A percentile compares a stretch with the other conserved stretches of the same genome.
Conservation (phyloP, 2,888 invertebrate species). For the Ypsolopha scabrella region DNA sequence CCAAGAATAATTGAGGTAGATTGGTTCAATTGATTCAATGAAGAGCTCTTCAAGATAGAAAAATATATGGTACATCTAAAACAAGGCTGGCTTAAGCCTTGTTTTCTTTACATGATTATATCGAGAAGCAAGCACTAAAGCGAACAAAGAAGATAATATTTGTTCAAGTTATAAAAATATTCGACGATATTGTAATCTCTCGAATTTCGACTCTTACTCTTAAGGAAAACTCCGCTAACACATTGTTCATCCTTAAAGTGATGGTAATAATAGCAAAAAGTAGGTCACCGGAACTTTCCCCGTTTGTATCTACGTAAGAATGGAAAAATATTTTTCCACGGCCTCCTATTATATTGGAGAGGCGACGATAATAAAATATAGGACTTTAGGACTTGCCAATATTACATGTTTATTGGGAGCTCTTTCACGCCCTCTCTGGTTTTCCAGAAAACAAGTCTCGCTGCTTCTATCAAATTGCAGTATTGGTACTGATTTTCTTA, state of each 20-base stretch:
- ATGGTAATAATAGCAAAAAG: no score
- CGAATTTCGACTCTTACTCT: no score
- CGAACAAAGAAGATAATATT: constrained; percentile 15
- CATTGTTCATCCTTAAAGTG: no score
- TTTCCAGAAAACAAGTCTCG: no score
- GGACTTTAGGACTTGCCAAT: background rate
- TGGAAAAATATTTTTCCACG: constrained; percentile 5
- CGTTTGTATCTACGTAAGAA: no score
- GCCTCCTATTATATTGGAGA: constrained; percentile 13
- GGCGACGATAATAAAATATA: constrained; percentile 14
- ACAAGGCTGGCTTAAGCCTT: constrained; percentile 7
- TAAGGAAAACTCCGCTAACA: no score
- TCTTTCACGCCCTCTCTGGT: no score
- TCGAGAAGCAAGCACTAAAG: constrained; percentile 8
- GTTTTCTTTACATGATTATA: constrained; percentile 1
- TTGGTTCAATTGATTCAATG: constrained; percentile 8
- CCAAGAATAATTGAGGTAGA: background rate
- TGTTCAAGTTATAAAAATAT: constrained; percentile 32
- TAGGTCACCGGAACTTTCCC: constrained; percentile 2
- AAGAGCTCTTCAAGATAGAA: background rate
- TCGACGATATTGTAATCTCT: constrained; percentile 8
- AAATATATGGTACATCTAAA: no score
- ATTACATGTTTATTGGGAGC: no score
- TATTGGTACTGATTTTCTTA: no score
- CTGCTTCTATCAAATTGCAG: no score